Base-by-base conservation (phyloP, 2,888 invertebrate genomes). In the Dynastes grantii region DNA sequence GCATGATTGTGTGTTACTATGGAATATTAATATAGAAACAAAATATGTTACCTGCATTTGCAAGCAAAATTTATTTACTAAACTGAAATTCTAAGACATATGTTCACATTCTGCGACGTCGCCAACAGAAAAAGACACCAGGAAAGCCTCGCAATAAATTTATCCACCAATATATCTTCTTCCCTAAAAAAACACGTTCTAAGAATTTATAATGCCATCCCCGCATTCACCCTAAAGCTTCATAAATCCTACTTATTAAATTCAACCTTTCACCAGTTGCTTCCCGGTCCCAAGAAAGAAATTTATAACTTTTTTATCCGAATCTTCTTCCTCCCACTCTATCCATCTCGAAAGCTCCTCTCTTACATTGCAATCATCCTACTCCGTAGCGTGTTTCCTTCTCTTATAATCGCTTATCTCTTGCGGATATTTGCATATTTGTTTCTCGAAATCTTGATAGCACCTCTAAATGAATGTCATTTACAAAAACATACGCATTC, bases 161-260 rank as follows among this genome's bases (percentile, higher is more conserved):
- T 53, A 22, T 32, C 13, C 32, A 64, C 29, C n/a, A 64, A 64
- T 37, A 64, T 65, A 65, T 65, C 8, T 65, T 16, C 16, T n/a
- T 65, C 40, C 16, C 16, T n/a, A 40, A 22, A 58, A 58, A 9
- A 58, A 58, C 22, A 55, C n/a, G 55, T 63, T 71, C 77, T 63
- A 58, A 61, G 63, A 71, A 71, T 78, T 78, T 78, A 71, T 77
- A 77, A 61, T 55, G 32, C 65, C 13, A 27, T 37, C 67, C 32
- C 32, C 76, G 70, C 70, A 76, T 64, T 68, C 77, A 76, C 63
- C 78, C 77, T 53, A 32, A 76, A 70, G 49, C 27, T 58, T 76
- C 76, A 80, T 81, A 80, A 81, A 81, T 81, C 77, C 70, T 77
- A 45, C 75, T 68, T 68, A 73, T 78, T 80, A 77, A 75, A 81